phyloP scores from a whole-genome alignment of 2,113 vertebrate genomes.

The Craseonycteris thonglongyai region DNA sequence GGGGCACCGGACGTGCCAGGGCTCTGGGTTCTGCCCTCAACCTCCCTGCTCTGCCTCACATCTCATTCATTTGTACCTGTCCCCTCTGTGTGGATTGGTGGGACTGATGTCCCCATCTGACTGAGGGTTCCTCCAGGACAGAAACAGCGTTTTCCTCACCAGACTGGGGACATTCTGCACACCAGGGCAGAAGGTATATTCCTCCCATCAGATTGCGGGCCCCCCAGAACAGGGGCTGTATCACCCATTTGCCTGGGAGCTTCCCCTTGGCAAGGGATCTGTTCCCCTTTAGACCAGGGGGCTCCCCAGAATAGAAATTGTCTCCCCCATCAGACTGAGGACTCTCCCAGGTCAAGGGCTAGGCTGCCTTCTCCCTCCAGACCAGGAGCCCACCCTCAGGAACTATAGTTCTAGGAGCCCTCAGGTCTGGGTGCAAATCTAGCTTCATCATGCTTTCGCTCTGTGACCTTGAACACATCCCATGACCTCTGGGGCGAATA shows the following conservation, averaged over 20 bases:
- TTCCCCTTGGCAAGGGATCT: neutral
- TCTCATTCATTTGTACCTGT: neutral
- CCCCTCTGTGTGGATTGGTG: neutral
- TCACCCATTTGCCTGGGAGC: neutral
- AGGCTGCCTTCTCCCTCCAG: neutral
- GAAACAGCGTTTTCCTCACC: neutral
- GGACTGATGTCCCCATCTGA: neutral
- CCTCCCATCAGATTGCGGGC: neutral
- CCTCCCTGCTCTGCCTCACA: neutral
- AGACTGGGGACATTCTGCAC: neutral
- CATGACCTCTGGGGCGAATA: neutral
- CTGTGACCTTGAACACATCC: constrained; percentile 31
- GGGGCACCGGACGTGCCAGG: fast-evolving
- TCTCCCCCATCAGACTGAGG: neutral
- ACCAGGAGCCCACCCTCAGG: neutral
- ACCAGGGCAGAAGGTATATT: neutral
- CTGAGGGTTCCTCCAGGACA: neutral
- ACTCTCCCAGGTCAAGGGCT: neutral
- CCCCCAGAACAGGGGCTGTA: neutral
- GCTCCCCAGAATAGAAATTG: neutral
- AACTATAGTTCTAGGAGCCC: neutral
- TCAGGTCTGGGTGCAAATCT: neutral
- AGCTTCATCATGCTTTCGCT: neutral
- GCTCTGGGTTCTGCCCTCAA: neutral
- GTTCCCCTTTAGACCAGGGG: neutral